Evolutionary conservation across 2,797 vertebrate genomes (phyloP).

Genomic region (Sebastes melanostomus): DNA sequence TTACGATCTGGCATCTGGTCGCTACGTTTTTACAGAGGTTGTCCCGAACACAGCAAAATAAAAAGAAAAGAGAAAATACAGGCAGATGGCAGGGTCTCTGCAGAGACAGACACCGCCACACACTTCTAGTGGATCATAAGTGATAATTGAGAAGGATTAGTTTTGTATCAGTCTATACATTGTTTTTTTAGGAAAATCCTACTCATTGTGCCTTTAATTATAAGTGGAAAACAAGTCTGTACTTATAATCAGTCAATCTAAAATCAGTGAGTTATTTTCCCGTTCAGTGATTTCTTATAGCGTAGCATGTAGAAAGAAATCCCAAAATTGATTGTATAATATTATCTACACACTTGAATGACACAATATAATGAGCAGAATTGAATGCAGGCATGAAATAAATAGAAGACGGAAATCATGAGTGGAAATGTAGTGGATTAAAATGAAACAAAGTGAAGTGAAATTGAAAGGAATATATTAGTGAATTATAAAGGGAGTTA

Average conservation of each 20-base stretch:
- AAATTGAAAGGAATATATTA: background rate
- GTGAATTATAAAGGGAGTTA: background rate
- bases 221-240: background rate
- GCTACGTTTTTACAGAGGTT: background rate
- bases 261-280: background rate
- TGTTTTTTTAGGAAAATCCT: background rate
- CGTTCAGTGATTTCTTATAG: background rate
- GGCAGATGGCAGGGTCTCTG: background rate
- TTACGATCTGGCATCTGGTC: background rate
- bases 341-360: constrained; percentile 9
- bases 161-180: background rate
- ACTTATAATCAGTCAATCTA: background rate
- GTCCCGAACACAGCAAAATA: background rate
- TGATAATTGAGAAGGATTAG: background rate
- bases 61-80: background rate
- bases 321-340: background rate
- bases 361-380: constrained; percentile 9
- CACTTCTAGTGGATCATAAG: background rate
- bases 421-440: background rate
- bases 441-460: background rate
- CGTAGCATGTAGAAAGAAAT: background rate
- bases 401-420: background rate
- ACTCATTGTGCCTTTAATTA: background rate
- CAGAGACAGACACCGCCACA: background rate
- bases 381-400: background rate